These are phyloP conservation scores for Acrobasis suavella DNA, from an alignment of 2,888 invertebrate species.

Conservation along the genomic window DNA sequence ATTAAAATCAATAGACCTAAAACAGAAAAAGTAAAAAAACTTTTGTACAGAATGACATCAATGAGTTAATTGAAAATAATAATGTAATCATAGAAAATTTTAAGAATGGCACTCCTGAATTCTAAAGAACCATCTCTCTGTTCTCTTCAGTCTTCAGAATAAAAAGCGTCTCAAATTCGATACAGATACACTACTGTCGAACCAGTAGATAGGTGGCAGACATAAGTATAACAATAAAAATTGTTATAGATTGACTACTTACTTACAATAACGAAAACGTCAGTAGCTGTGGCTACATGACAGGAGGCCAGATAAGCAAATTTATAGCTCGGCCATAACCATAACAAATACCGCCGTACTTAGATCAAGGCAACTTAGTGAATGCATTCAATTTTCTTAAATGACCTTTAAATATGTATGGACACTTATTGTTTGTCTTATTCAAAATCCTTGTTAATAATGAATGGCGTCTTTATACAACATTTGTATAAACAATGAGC, in stretches of 20 bases:
- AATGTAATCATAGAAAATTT: no score
- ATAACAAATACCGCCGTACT: slow-evolving; percentile 37
- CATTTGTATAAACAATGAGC: slow-evolving; percentile 66
- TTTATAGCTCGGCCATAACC: slow-evolving; percentile 3
- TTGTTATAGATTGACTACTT: not conserved
- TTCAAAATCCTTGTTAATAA: slow-evolving; percentile 72
- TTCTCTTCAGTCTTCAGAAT: no score
- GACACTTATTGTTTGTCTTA: slow-evolving; percentile 67
- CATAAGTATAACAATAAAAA: not conserved
- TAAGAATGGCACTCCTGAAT: no score
- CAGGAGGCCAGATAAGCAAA: not conserved
- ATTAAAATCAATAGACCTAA: no score
- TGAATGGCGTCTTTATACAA: slow-evolving; percentile 66
- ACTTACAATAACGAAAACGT: not conserved
- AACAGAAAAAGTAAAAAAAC: no score
- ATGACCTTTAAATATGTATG: slow-evolving; percentile 66
- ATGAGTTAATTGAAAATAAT: no score
- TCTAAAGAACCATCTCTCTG: no score
- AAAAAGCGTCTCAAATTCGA: no score
- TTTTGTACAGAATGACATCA: no score
- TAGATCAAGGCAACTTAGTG: slow-evolving; percentile 64
- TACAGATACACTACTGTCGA: no score
- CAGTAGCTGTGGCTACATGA: not conserved
- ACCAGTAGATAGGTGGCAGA: no score
- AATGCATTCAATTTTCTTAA: slow-evolving; percentile 60